phyloP scores from a whole-genome alignment of 2,113 vertebrate genomes.

The Melanotaenia duboulayi region DNA sequence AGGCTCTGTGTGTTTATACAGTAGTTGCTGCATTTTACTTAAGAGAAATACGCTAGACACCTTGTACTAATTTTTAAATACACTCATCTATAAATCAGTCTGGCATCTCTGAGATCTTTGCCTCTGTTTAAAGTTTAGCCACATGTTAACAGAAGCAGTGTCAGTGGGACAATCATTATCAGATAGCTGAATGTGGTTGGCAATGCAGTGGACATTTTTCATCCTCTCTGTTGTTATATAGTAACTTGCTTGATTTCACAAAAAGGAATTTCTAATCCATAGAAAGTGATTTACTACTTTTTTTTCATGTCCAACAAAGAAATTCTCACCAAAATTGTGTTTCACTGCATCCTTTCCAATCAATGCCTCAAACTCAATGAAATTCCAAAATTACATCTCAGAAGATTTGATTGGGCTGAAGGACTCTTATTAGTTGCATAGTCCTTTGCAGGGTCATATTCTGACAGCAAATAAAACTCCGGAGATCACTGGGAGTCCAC shows the following conservation, averaged over 20 bases:
- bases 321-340: neutral
- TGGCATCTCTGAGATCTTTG: neutral
- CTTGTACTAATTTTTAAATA: neutral
- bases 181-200: no score
- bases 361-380: no score
- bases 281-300: no score
- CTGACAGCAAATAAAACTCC: slow-evolving; percentile 9
- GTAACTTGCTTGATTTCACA: no score
- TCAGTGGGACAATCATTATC: no score
- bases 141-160: neutral
- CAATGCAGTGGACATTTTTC: no score
- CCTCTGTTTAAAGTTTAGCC: neutral
- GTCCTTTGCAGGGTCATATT: neutral
- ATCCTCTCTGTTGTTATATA: no score
- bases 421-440: neutral
- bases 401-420: neutral
- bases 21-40: neutral
- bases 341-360: no score
- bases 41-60: neutral
- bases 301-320: neutral
- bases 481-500: neutral
- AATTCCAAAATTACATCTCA: neutral
- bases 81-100: neutral
- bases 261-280: no score
- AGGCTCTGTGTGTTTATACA: no score